A percentile compares a stretch with the other conserved stretches of the same genome.
Conservation (phyloP, 2,888 invertebrate genomes). For the Napeogenes inachia region DNA sequence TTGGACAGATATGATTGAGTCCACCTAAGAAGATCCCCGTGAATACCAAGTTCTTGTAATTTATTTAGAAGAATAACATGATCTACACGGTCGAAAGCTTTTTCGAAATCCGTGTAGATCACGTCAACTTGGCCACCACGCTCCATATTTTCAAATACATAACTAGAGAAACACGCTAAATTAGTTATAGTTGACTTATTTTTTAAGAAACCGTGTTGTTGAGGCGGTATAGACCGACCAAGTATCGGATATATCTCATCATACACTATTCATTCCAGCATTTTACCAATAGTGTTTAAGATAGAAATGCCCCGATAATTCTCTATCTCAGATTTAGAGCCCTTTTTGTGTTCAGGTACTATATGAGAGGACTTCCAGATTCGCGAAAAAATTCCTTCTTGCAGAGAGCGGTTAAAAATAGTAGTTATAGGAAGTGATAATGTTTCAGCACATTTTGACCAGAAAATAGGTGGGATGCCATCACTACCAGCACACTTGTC, state of each 20-base stretch:
- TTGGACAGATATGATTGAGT: conserved; percentile 24
- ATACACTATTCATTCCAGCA: conserved; percentile 6
- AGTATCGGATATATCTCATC: neutral
- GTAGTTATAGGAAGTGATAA: conserved; percentile 4
- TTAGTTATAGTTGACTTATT: conserved; percentile 10
- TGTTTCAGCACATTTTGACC: neutral
- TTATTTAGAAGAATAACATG: conserved; percentile 21
- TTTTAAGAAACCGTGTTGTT: conserved; percentile 18
- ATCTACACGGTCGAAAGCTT: conserved; percentile 7
- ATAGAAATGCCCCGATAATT: conserved; percentile 9
- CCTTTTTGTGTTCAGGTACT: neutral
- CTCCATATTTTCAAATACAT: conserved; percentile 16
- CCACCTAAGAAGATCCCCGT: conserved; percentile 25
- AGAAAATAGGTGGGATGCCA: conserved; percentile 1
- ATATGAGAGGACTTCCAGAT: neutral
- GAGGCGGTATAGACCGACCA: conserved; percentile 2
- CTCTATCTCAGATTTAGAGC: neutral
- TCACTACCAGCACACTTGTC: conserved; percentile 8
- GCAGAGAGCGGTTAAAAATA: neutral
- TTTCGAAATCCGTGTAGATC: conserved; percentile 16
- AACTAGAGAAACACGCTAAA: conserved; percentile 7
- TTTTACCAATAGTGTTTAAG: conserved; percentile 1
- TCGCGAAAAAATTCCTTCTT: neutral
- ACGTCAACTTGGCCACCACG: conserved; percentile 23
- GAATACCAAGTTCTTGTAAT: conserved; percentile 20